Evolutionary conservation across 2,888 invertebrate species (phyloP).

Genomic region (Theristus sp.): DNA sequence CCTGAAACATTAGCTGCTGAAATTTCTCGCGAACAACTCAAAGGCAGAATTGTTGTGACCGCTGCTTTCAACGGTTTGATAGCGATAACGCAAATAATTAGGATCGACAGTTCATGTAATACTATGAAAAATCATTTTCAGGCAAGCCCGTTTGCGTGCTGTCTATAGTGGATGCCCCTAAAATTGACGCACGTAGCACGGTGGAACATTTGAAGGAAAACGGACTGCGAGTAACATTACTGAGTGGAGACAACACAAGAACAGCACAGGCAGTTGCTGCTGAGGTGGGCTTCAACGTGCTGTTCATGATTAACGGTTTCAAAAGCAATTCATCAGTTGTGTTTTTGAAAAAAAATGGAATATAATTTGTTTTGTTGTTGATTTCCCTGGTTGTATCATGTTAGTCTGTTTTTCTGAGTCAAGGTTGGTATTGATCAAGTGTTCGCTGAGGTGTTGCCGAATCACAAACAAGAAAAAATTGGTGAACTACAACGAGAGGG

Average conservation of each 20-base stretch:
- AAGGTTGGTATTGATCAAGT: slow-evolving; percentile 81
- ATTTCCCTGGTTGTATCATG: too few species aligned
- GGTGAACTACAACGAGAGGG: slow-evolving; percentile 14
- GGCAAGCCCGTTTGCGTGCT: slow-evolving; percentile 76
- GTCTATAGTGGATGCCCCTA: slow-evolving; percentile 47
- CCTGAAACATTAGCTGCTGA: too few species aligned
- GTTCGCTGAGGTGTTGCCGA: slow-evolving; percentile 91
- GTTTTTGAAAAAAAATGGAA: too few species aligned
- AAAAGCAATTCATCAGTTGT: too few species aligned
- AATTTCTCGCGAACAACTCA: too few species aligned
- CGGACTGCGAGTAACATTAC: slow-evolving; percentile 72
- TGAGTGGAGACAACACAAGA: slow-evolving; percentile 89
- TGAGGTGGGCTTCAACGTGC: slow-evolving; percentile 11
- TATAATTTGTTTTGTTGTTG: too few species aligned
- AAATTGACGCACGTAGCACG: too few species aligned
- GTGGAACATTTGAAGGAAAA: too few species aligned
- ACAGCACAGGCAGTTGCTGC: slow-evolving; percentile 52
- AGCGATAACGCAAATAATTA: slow-evolving; percentile 82
- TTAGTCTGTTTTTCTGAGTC: too few species aligned
- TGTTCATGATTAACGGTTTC: background rate
- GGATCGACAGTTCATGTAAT: too few species aligned
- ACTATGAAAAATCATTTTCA: too few species aligned
- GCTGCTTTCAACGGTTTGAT: slow-evolving; percentile 82
- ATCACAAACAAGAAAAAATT: slow-evolving; percentile 61
- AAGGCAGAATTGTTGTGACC: too few species aligned